These are phyloP conservation scores for Tetramorium simillimum DNA, from an alignment of 1,140 invertebrate genomes.

Conservation along the genomic window DNA sequence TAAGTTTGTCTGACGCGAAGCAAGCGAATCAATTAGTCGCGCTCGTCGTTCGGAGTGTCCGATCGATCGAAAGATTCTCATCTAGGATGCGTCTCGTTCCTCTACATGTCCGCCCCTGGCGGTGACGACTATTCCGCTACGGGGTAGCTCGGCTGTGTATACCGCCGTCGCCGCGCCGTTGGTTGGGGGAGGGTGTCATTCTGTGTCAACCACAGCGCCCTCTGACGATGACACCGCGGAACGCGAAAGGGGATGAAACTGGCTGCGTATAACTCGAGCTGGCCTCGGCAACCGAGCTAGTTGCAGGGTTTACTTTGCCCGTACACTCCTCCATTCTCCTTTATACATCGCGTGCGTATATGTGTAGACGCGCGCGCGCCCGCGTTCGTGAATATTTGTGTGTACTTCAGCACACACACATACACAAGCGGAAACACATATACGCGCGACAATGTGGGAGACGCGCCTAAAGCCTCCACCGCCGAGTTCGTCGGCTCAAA, in stretches of 20 bases:
- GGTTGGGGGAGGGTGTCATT: conserved; percentile 80
- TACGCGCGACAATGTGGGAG: conserved; percentile 23
- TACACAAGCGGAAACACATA: conserved; percentile 1
- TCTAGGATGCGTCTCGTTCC: conserved; percentile 59
- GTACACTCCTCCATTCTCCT: conserved; percentile 63
- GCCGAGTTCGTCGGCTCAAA: conserved; percentile 73
- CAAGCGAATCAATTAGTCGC: conserved; percentile 56
- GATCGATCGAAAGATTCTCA: conserved; percentile 62
- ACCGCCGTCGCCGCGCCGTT: conserved; percentile 41
- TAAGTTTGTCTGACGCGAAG: conserved; percentile 5
- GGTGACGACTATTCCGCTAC: conserved; percentile 72
- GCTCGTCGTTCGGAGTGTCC: conserved; percentile 48
- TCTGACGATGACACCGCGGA: conserved; percentile 84
- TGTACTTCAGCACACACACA: conserved; percentile 7
- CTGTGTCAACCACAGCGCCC: conserved; percentile 84
- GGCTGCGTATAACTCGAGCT: conserved; percentile 77
- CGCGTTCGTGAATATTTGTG: not conserved
- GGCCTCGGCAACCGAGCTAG: conserved; percentile 77
- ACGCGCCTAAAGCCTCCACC: conserved; percentile 67
- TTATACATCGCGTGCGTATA: conserved; percentile 52
- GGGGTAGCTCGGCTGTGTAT: conserved; percentile 59
- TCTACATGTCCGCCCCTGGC: conserved; percentile 67
- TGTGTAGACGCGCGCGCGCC: not conserved
- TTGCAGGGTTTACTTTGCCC: conserved; percentile 75
- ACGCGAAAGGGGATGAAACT: conserved; percentile 85